Base-by-base conservation (phyloP, 2,888 invertebrate species). In the Drosophila dives region DNA sequence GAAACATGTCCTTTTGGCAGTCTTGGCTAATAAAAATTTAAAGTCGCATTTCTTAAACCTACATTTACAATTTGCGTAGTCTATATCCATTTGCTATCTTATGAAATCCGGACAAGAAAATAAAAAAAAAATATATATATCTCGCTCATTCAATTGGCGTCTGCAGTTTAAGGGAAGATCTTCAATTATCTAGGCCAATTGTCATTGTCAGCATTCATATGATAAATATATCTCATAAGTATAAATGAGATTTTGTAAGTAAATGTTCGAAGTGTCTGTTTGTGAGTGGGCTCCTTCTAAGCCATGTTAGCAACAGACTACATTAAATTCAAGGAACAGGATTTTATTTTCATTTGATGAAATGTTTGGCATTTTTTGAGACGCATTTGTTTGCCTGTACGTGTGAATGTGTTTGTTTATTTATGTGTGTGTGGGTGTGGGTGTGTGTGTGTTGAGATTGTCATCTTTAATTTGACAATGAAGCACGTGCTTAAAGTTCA, bases 331-430 rank as follows among this genome's bases (percentile, higher is more conserved):
- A 36, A 33, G 51, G 51, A 65, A 69, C 65, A 50, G 67, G 79
- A 79, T 79, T 84, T 66, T 34, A 77, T 81, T 81, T 84, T 68
- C 40, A 77, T 79, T 81, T 77, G 76, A 75, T 69, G 74, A 72
- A 72, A 84, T 77, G 87, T 72, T 75, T 76, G 75, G 72, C 58
- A 61, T 64, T 69, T 69, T 64, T 48, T 40, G 33, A 29, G n/a
- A 26, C 56, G 42, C 51, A 63, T 51, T 64, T 26, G 15, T 38
- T 48, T 50, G 50, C 53, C 60, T 53, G 48, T 17, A 20, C 62
- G 49, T 51, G 33, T n/a, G 40, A n/a, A 4, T 17, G 10, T 48
- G 36, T 54, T 23, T 61, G 59, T 53, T 23, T 26, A 12, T 64
- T 38, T 11, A n/a, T 15, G 33, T 15, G 26, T 26, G 32, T 36